Evolutionary conservation across 2,113 vertebrate species (phyloP).

Genomic region (Urocitellus parryii): DNA sequence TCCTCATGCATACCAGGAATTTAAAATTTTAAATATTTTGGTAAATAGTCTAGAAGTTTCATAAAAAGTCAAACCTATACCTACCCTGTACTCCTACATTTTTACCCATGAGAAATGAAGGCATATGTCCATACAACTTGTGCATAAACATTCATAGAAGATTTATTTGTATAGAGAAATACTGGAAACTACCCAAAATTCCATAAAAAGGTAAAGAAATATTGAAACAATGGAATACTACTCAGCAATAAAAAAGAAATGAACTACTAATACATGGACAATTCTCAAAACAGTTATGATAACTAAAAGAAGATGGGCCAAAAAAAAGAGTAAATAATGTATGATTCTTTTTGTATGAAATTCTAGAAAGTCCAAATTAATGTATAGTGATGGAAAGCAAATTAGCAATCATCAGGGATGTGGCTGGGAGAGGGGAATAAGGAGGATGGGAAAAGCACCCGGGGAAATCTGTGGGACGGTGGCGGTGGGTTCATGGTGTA

Average conservation of each 20-base stretch:
- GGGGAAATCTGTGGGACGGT: no score
- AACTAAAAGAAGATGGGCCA: not conserved
- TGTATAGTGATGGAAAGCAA: not conserved
- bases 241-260: conserved; percentile 22
- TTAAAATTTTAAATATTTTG: not conserved
- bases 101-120: no score
- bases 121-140: not conserved
- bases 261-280: not conserved
- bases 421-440: no score
- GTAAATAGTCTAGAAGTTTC: not conserved
- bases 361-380: not conserved
- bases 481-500: not conserved
- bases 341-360: not conserved
- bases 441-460: not conserved
- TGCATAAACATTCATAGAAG: not conserved
- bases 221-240: not conserved
- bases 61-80: not conserved
- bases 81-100: not conserved
- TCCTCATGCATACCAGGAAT: not conserved
- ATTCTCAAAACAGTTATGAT: not conserved
- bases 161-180: not conserved
- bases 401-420: no score
- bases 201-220: not conserved
- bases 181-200: not conserved
- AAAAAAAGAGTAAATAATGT: not conserved